Evolutionary conservation across 2,113 vertebrate genomes (phyloP).

Genomic region (Poeciliopsis turrubarensis): DNA sequence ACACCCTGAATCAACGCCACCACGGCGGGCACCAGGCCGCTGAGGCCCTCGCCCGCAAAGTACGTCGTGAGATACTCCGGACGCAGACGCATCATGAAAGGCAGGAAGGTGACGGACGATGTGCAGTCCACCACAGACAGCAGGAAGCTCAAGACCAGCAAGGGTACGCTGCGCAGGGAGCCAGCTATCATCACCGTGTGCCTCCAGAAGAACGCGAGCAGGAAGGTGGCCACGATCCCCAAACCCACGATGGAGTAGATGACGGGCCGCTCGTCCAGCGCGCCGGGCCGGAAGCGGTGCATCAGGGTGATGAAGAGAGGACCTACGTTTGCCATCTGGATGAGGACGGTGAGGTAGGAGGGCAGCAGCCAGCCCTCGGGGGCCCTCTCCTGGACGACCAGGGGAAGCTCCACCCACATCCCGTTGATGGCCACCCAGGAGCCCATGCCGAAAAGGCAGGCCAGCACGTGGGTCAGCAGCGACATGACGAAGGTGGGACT

Average conservation of each 20-base stretch:
- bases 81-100: slow-evolving; percentile 84
- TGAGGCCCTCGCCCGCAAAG: slow-evolving; percentile 85
- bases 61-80: slow-evolving; percentile 83
- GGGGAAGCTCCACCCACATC: slow-evolving; percentile 87
- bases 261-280: slow-evolving; percentile 74
- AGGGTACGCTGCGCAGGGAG: slow-evolving; percentile 73
- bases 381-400: slow-evolving; percentile 74
- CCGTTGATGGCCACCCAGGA: slow-evolving; percentile 90
- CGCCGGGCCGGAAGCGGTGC: slow-evolving; percentile 79
- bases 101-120: slow-evolving; percentile 87
- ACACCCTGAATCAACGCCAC: slow-evolving; percentile 84
- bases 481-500: slow-evolving; percentile 72
- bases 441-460: slow-evolving; percentile 84
- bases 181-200: slow-evolving; percentile 58
- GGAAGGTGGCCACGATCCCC: slow-evolving; percentile 80
- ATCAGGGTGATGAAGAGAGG: slow-evolving; percentile 82
- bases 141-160: slow-evolving; percentile 83
- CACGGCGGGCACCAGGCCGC: slow-evolving; percentile 83
- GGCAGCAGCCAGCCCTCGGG: slow-evolving; percentile 84
- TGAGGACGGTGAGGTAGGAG: slow-evolving; percentile 85
- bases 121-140: slow-evolving; percentile 88
- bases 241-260: slow-evolving; percentile 79
- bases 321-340: slow-evolving; percentile 86
- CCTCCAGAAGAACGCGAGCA: slow-evolving; percentile 84
- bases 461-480: slow-evolving; percentile 77